A percentile compares a stretch with the other conserved stretches of the same genome.
phyloP scores from a whole-genome alignment of 2,888 invertebrate species.

The Cactoblastis cactorum region DNA sequence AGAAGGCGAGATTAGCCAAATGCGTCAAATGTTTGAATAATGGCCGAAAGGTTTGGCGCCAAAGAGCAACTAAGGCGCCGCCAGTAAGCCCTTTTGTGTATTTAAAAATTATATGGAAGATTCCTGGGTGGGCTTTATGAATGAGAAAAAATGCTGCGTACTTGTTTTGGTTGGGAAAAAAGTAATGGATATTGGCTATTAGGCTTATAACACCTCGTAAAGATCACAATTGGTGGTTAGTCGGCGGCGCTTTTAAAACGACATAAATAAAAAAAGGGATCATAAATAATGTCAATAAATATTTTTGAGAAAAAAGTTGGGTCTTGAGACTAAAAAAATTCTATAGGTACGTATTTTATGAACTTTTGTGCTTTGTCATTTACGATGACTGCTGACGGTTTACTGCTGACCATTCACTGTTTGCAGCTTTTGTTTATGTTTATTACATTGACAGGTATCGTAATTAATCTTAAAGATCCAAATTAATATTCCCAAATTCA shows the following conservation, averaged over 20 bases:
- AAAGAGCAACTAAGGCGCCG: constrained; percentile 21
- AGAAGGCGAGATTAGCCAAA: constrained; percentile 43
- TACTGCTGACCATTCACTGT: no score
- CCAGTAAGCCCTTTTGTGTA: constrained; percentile 33
- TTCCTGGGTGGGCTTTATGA: constrained; percentile 44
- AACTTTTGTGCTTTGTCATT: no score
- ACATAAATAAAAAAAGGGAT: no score
- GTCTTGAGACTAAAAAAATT: no score
- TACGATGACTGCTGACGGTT: no score
- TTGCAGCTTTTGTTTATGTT: no score
- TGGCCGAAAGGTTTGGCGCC: constrained; percentile 32
- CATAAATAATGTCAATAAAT: no score
- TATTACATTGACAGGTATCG: no score
- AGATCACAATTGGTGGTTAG: background rate
- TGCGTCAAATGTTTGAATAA: constrained; percentile 50
- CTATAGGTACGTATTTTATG: no score
- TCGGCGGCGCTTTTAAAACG: background rate
- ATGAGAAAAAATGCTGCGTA: constrained; percentile 32
- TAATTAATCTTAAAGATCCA: no score
- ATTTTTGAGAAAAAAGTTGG: no score
- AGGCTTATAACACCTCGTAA: constrained; percentile 5
- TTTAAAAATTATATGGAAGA: constrained; percentile 31
- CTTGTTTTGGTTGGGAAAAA: background rate
- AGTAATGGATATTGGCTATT: background rate
- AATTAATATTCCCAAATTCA: no score